Base-by-base conservation (phyloP, 2,888 invertebrate species). In the Cheiracanthium punctorium region DNA sequence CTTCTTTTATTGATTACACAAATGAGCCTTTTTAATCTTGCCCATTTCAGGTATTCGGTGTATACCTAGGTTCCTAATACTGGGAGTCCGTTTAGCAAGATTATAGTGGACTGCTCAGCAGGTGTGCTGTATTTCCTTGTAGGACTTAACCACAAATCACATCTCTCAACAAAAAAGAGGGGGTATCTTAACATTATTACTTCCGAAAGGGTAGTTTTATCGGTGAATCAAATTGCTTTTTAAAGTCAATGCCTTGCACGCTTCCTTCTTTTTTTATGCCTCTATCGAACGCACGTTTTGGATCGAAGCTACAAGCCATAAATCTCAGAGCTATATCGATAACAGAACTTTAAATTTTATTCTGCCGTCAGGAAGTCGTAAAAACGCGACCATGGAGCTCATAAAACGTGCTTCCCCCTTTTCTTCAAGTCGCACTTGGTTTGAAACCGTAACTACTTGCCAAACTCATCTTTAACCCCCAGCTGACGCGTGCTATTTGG, bases 291-390 rank as follows among this genome's bases (percentile, higher is more conserved):
- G 5, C 58, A 24, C 58, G 20, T 4, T 58, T 58, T 58, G 4
- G 58, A 20, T 58, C 24, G 20, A 58, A 58, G 4, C 4, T 58
- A 58, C 58, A 58, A 58, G 58, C 24, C 58, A 58, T 58, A 58
- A 58, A 58, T 58, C 58, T 58, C 58, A 24, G 1, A 7, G 8
- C 24, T 24, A 58, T 58, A 58, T 58, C 58, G 58, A 58, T 58
- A 58, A 58, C 58, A 58, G 24, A 58, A 58, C 58, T 58, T 58
- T 58, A 58, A 58, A 58, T 58, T 58, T 58, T 24, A 24, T 5
- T 20, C 58, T 58, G 58, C 58, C 58, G 20, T 58, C 58, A 58
- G 58, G 58, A 58, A 58, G 58, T 58, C 58, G 58, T 58, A 58
- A 58, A 58, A 58, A 58, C 58, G 24, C 20, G 58, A 58, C 58